Conservation (phyloP, 37 sponge, comb jelly and placozoan species). For the Hexactinellida sp. region DNA sequence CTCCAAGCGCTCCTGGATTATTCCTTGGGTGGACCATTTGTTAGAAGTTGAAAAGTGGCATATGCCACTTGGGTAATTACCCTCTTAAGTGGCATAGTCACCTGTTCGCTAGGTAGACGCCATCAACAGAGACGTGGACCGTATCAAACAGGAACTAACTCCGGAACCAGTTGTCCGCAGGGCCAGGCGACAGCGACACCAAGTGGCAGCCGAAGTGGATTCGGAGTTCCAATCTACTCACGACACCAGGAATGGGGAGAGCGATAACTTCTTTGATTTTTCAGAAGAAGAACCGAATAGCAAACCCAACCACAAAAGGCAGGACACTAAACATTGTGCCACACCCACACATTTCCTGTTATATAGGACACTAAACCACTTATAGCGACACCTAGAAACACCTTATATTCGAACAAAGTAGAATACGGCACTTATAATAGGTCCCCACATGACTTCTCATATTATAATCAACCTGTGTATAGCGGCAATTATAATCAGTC, state of each 20-base stretch:
- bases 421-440: too few species aligned
- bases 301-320: not conserved
- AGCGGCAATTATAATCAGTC: too few species aligned
- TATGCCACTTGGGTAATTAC: not conserved
- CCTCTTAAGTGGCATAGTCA: not conserved
- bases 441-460: too few species aligned
- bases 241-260: not conserved
- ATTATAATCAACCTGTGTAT: too few species aligned
- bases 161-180: not conserved
- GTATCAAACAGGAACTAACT: not conserved
- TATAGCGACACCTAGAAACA: too few species aligned
- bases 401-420: too few species aligned
- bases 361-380: too few species aligned
- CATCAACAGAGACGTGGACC: not conserved
- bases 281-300: not conserved
- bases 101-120: not conserved
- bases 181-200: not conserved
- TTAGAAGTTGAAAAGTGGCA: too few species aligned
- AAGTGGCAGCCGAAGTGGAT: not conserved
- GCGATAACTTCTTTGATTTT: slow-evolving; percentile 7
- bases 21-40: too few species aligned
- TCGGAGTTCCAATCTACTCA: not conserved
- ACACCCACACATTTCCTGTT: too few species aligned
- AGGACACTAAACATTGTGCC: too few species aligned
- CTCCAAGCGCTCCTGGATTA: too few species aligned